Base-by-base conservation (phyloP, 1,140 invertebrate species). In the Lasaia peninsularis region DNA sequence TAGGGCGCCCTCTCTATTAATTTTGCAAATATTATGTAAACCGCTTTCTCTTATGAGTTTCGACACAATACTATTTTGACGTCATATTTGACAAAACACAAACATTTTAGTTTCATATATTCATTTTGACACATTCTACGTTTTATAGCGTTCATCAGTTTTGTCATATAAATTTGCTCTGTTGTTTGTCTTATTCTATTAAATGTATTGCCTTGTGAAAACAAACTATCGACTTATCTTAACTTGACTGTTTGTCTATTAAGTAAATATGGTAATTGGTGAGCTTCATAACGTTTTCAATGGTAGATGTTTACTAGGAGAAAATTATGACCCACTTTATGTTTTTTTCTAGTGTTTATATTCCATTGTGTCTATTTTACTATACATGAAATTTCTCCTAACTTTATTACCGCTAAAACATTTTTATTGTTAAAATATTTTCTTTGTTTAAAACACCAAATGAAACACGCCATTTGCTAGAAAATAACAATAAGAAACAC, bases 121-220 rank as follows among this genome's bases (percentile, higher is more conserved):
- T 4, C 20, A n/a, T 16, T 44, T 12, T 44, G 37, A 18, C 16
- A 21, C 18, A n/a, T 20, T 44, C 40, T 44, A 8, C 28, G 35
- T 55, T 55, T 44, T 52, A 52, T 34, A 11, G 20, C 33, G 20
- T 34, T 52, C 32, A 52, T 53, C 12, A 35, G 7, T 20, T 34
- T 34, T 53, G 16, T 11, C 28, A 16, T 53, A 37, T 37, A 35
- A 37, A 53, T 53, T 35, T 53, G 51, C n/a, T 35, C 20, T 20
- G 40, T 48, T 48, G 40, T 34, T 35, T 53, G 33, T 37, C 4
- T 35, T 20, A 35, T 53, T 53, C 7, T 11, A 11, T 16, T 52
- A 52, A 18, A 34, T 33, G 7, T 20, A 18, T 20, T 20, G 18
- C 10, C 18, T 52, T 52, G 18, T 52, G 16, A 18, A 52, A 52